Base-by-base conservation (phyloP, 1,140 invertebrate genomes). In the Aphidius gifuensis region DNA sequence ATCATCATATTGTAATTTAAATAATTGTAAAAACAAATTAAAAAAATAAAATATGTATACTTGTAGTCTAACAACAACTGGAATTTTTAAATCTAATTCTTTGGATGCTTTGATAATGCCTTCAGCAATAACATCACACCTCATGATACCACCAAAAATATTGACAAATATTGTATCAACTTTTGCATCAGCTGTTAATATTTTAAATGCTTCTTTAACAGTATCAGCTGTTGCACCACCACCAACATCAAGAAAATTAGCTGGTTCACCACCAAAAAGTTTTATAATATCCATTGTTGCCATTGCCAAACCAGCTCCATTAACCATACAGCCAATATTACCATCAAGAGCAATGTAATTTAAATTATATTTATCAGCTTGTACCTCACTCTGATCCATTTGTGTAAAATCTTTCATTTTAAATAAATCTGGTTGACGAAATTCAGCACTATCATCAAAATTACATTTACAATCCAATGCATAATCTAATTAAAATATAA, bases 131-230 rank as follows among this genome's bases (percentile, higher is more conserved):
- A 92, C 98, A 6, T 90, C 94, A 84, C 97, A 99, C 79, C 99
- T 97, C n/a, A 99, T 97, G 71, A 99, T 99, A 69, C 97, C 97
- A 64, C 95, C 97, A 83, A 99, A 99, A 5, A 99, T 96, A 82
- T 99, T 99, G 0, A 99, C 95, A 64, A 99, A 84, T 64, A 99
- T 92, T 11, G 93, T 89, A 56, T 80, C 73, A 43, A 80, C 96
- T 75, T 88, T 90, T 9, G 86, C 79, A 81, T 96, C 92, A 58
- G 87, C 85, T 57, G 94, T 95, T 66, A 99, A 90, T 50, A 99
- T 94, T 80, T 93, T 92, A 79, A 98, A 96, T 55, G 96, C 96
- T 75, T 96, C 93, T 70, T 92, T 91, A 8, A 99, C 96, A 80
- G 95, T 92, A 21, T 87, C 82, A 66, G 94, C 89, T 38, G 93